Percentiles rank a stretch among this genome's conserved stretches.
Evolutionary conservation across 2,113 vertebrate species (phyloP).

Genomic region (Mobula birostris): DNA sequence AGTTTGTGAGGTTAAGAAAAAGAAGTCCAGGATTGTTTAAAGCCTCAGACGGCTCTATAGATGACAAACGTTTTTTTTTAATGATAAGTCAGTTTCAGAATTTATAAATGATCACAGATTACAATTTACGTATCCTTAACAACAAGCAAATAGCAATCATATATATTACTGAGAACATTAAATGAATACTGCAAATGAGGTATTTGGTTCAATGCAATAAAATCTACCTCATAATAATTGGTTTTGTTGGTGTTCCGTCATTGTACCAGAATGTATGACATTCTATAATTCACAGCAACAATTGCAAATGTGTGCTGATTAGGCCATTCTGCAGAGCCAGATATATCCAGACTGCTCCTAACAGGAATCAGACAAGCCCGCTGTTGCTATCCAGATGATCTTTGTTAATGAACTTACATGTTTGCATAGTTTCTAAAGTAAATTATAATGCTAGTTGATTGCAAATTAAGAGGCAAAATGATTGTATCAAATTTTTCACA

Average conservation of each 20-base stretch:
- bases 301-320: neutral
- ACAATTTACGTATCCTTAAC: neutral
- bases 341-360: neutral
- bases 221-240: neutral
- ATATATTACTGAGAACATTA: neutral
- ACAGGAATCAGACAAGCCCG: neutral
- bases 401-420: neutral
- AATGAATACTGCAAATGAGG: neutral
- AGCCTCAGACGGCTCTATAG: neutral
- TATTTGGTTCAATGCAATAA: neutral
- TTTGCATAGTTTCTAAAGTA: slow-evolving; percentile 4
- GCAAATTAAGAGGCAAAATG: neutral
- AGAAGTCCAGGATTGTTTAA: neutral
- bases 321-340: neutral
- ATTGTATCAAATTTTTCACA: neutral
- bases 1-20: neutral
- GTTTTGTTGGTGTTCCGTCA: neutral
- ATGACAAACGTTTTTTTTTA: neutral
- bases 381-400: neutral
- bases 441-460: neutral
- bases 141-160: neutral
- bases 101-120: neutral
- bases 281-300: neutral
- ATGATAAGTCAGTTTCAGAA: neutral
- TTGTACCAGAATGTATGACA: neutral